A percentile compares a stretch with the other conserved stretches of the same genome.
phyloP scores from a whole-genome alignment of 1,140 invertebrate species.

The Halictus rubicundus region DNA sequence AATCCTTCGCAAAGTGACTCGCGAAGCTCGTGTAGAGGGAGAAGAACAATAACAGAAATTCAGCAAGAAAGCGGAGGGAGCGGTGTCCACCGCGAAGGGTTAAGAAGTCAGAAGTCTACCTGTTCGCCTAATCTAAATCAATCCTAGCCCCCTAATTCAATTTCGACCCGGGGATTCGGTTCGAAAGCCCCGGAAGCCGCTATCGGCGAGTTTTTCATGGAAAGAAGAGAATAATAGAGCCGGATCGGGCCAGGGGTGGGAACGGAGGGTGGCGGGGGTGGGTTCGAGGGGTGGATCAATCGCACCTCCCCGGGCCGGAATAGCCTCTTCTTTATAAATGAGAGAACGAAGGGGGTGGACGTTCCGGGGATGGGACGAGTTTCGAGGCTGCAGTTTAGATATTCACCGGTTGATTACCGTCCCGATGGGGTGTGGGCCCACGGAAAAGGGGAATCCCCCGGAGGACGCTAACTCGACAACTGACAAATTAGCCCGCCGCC shows the following conservation, averaged over 20 bases:
- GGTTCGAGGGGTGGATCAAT: constrained; percentile 70
- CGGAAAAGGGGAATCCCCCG: constrained; percentile 72
- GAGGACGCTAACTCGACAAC: constrained; percentile 81
- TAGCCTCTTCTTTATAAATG: constrained; percentile 79
- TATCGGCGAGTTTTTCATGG: constrained; percentile 6
- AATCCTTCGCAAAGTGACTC: too few species aligned
- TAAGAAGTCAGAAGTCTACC: too few species aligned
- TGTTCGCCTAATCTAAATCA: too few species aligned
- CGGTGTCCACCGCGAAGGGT: too few species aligned
- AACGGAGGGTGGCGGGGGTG: not conserved
- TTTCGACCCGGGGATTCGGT: not conserved
- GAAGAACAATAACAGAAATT: too few species aligned
- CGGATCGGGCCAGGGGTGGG: not conserved
- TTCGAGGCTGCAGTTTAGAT: constrained; percentile 76
- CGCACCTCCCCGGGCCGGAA: constrained; percentile 63
- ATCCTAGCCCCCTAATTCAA: not conserved
- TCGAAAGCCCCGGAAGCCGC: too few species aligned
- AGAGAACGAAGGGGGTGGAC: constrained; percentile 69
- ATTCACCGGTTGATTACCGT: constrained; percentile 81
- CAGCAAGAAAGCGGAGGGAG: too few species aligned
- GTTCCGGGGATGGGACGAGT: constrained; percentile 59
- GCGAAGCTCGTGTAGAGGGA: too few species aligned
- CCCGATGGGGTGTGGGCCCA: constrained; percentile 61
- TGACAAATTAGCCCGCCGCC: constrained; percentile 81
- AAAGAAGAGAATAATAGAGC: constrained; percentile 40